These are phyloP conservation scores for Psylliodes chrysocephalus DNA, from an alignment of 2,888 invertebrate species.

Conservation along the genomic window DNA sequence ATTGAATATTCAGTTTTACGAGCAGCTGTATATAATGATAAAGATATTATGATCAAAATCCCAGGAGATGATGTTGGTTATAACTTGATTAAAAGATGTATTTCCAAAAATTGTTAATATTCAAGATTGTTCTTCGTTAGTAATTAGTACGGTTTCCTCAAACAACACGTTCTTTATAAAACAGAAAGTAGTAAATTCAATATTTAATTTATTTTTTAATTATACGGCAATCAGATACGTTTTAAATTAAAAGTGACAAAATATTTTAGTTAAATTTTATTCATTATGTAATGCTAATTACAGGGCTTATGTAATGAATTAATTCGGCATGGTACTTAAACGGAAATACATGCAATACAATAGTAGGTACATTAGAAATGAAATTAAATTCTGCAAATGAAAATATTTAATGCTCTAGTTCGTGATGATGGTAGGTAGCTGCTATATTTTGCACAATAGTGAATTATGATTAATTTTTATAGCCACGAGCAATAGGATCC, in stretches of 20 bases:
- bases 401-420: slow-evolving; percentile 13
- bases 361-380: slow-evolving; percentile 3
- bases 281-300: slow-evolving; percentile 3
- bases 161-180: no score
- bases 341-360: background rate
- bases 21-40: no score
- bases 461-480: background rate
- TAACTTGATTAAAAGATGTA: no score
- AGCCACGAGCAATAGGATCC: background rate
- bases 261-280: background rate
- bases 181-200: background rate
- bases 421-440: background rate
- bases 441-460: slow-evolving; percentile 3
- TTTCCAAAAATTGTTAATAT: no score
- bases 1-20: no score
- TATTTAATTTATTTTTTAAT: background rate
- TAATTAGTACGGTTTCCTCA: no score
- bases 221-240: background rate
- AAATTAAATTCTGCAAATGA: background rate
- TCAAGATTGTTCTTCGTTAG: no score
- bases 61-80: no score
- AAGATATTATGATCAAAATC: no score
- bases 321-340: background rate
- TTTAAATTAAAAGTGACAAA: background rate
- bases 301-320: background rate